A percentile compares a stretch with the other conserved stretches of the same genome.
phyloP scores from a whole-genome alignment of 2,113 vertebrate species.

The Pteronura brasiliensis region DNA sequence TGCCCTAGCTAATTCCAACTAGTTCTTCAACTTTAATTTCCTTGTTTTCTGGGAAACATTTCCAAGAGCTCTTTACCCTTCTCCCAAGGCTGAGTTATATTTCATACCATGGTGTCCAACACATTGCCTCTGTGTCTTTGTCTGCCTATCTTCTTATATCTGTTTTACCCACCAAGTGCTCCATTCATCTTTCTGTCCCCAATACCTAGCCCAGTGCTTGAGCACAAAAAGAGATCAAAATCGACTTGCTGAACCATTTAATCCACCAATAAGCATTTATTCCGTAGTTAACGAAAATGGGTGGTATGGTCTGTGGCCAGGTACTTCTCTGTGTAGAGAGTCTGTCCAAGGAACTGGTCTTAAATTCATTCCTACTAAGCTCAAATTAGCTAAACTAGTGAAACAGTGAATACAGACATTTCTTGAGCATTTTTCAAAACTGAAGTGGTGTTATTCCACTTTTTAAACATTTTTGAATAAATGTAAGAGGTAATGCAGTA shows the following conservation, averaged over 20 bases:
- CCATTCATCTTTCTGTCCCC: neutral
- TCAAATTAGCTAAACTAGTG: neutral
- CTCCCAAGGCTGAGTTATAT: neutral
- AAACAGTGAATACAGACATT: neutral
- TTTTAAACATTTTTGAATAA: slow-evolving; percentile 11
- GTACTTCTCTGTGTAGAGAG: neutral
- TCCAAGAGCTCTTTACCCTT: neutral
- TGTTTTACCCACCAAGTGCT: neutral
- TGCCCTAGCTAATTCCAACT: neutral
- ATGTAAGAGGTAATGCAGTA: neutral
- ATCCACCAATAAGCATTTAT: neutral
- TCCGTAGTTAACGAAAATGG: neutral
- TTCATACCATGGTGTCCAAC: neutral
- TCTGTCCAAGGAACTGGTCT: neutral
- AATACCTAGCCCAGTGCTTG: too few species aligned
- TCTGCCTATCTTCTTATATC: neutral
- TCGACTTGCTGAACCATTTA: neutral
- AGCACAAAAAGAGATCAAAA: neutral
- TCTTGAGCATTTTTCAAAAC: neutral
- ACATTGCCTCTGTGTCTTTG: neutral
- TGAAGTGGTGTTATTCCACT: neutral
- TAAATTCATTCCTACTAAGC: neutral
- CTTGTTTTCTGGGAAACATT: neutral
- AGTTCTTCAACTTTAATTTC: neutral
- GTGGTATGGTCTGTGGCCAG: neutral